Base-by-base conservation (phyloP, 1,140 invertebrate species). In the Panagrolaimus sp. region DNA sequence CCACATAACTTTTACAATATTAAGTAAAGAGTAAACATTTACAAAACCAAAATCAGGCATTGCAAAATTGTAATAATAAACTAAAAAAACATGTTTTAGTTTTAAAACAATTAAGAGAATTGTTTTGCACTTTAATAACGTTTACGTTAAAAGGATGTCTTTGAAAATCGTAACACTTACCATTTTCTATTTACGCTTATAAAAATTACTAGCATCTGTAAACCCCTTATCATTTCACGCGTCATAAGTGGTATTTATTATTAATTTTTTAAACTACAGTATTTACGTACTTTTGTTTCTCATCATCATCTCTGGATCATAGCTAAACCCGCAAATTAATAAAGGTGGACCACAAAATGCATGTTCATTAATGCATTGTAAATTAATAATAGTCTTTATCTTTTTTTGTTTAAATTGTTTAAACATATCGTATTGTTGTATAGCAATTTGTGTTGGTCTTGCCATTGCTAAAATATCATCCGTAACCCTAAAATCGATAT, bases 31-130 rank as follows among this genome's bases (percentile, higher is more conserved):
- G 13, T 74, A 20, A 16, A 71, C 20, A 8, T 63, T 61, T 20
- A 43, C 45, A 11, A 68, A 46, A 44, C 68, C 72, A 65, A 76
- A 76, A 63, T 76, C 75, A 11, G 76, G 76, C 43, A 77, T 72
- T n/a, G 72, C 73, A 45, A 75, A 76, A 57, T 76, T 76, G 64
- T 77, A 76, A 53, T 76, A 75, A 48, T 74, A 76, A 27, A 76
- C 74, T 76, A 48, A 23, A 42, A 64, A n/a, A n/a, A n/a, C n/a
- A n/a, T n/a, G n/a, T n/a, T n/a, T n/a, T n/a, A n/a, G n/a, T n/a
- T n/a, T n/a, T n/a, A n/a, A n/a, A n/a, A n/a, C n/a, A n/a, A n/a
- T n/a, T n/a, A n/a, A n/a, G n/a, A n/a, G n/a, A n/a, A n/a, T n/a
- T n/a, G n/a, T n/a, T n/a, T n/a, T n/a, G n/a, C n/a, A n/a, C n/a